Evolutionary conservation across 2,888 invertebrate genomes (phyloP).

Genomic region (Tetheella fluctuosa): DNA sequence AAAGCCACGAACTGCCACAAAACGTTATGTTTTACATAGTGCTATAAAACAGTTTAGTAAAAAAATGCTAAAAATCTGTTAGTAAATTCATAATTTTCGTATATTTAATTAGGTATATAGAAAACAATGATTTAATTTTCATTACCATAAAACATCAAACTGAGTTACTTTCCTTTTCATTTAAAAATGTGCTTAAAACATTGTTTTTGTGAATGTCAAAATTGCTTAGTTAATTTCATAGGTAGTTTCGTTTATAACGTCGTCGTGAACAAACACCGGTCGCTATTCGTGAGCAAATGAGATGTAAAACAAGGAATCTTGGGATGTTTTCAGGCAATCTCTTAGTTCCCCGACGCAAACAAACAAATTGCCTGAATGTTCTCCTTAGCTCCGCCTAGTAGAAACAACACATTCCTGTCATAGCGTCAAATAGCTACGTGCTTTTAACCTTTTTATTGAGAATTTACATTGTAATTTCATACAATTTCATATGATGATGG

Average conservation of each 20-base stretch:
- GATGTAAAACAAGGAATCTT: constrained; percentile 66
- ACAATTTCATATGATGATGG: background rate
- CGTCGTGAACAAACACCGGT: constrained; percentile 33
- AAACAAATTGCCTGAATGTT: constrained; percentile 61
- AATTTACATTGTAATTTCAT: background rate
- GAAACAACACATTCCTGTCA: constrained; percentile 27
- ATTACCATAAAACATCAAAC: too few relatives aligned
- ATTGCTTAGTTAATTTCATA: constrained; percentile 34
- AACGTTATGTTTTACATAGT: too few relatives aligned
- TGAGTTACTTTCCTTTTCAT: background rate
- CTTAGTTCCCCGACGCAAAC: constrained; percentile 56
- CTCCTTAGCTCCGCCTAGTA: constrained; percentile 36
- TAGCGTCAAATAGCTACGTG: background rate
- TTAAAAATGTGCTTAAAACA: background rate
- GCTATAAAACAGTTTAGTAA: too few relatives aligned
- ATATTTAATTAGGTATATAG: too few relatives aligned
- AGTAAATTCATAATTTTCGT: too few relatives aligned
- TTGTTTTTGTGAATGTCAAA: constrained; percentile 13
- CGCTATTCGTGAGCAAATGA: constrained; percentile 56
- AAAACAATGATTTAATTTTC: too few relatives aligned
- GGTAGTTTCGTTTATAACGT: constrained; percentile 35
- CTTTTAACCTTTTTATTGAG: background rate
- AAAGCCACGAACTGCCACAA: too few relatives aligned
- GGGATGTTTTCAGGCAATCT: constrained; percentile 60
- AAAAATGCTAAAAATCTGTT: too few relatives aligned